Evolutionary conservation across 2,797 vertebrate genomes (phyloP).

Genomic region (Melopsittacus undulatus): DNA sequence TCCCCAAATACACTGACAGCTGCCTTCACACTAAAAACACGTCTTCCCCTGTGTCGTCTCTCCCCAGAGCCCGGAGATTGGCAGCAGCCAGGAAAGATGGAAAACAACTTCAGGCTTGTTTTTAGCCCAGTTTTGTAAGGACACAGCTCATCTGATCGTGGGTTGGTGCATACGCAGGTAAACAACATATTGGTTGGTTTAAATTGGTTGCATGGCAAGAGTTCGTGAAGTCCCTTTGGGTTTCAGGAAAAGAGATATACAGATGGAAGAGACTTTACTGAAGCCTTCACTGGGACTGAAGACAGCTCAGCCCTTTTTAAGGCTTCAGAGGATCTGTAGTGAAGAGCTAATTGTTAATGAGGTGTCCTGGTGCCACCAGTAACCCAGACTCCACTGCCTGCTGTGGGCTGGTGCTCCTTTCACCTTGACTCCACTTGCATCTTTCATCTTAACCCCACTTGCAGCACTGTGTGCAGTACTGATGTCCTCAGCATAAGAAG

Average conservation of each 20-base stretch:
- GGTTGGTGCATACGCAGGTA: not conserved
- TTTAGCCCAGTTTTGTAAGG: not conserved
- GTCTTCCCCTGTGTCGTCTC: not conserved
- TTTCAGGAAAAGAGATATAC: not conserved
- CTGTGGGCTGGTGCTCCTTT: not conserved
- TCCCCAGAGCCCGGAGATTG: not conserved
- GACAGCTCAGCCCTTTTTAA: not conserved
- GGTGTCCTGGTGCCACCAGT: rapidly evolving
- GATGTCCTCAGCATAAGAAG: not conserved
- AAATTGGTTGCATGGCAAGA: rapidly evolving
- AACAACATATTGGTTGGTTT: not conserved
- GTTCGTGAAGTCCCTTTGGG: not conserved
- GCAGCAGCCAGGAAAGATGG: not conserved
- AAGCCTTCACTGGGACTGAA: not conserved
- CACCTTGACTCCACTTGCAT: not conserved
- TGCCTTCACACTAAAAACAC: not conserved
- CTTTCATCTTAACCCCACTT: not conserved
- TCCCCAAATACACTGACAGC: not conserved
- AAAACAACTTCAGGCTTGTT: not conserved
- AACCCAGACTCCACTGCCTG: not conserved
- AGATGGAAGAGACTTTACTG: not conserved
- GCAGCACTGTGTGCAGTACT: not conserved
- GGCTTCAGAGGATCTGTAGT: rapidly evolving
- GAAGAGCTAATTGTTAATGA: rapidly evolving
- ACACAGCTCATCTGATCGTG: rapidly evolving